Evolutionary conservation across 2,888 invertebrate species (phyloP).

Genomic region (Troglohyphantes excavatus): DNA sequence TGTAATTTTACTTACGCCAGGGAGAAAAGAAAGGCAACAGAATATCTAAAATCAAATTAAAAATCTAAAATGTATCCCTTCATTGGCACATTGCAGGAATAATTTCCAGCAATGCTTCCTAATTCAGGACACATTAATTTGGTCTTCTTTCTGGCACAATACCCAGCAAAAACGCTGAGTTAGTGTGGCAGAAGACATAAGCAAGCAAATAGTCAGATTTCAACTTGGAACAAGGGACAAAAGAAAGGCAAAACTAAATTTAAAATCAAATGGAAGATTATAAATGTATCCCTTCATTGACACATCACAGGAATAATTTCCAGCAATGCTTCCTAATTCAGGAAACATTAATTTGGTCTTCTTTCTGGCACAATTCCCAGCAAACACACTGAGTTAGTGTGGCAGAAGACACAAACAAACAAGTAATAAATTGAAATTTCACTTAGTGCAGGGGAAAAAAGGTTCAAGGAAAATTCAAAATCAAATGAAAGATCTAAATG

Average conservation of each 20-base stretch:
- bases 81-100: background rate
- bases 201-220: background rate
- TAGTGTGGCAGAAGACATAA: conserved; percentile 19
- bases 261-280: too few relatives aligned
- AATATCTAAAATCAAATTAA: background rate
- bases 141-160: conserved; percentile 1
- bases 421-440: too few relatives aligned
- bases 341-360: conserved; percentile 27
- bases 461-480: too few relatives aligned
- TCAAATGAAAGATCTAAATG: background rate
- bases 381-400: background rate
- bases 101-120: conserved; percentile 6
- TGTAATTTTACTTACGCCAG: too few relatives aligned
- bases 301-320: background rate
- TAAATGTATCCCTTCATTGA: conserved; percentile 21
- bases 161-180: background rate
- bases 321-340: conserved; percentile 28
- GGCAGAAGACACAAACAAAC: conserved; percentile 37
- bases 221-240: background rate
- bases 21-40: background rate
- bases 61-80: background rate
- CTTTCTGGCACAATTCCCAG: background rate
- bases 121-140: background rate
- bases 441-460: too few relatives aligned
- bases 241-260: too few relatives aligned